Conservation (phyloP, 2,888 invertebrate genomes). For the Plebejus anna region DNA sequence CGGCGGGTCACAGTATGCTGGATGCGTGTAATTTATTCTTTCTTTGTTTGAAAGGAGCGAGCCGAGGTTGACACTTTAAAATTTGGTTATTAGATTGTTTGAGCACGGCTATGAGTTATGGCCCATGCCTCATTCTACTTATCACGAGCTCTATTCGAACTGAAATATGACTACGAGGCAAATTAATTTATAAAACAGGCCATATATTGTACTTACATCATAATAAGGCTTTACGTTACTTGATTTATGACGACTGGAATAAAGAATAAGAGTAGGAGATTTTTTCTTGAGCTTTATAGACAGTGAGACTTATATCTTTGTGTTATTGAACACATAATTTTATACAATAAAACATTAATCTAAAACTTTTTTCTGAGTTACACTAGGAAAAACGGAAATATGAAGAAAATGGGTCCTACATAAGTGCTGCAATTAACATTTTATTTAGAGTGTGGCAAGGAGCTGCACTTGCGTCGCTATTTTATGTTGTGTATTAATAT, state of each 20-base stretch:
- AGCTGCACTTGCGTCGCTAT: not conserved
- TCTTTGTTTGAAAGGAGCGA: slow-evolving; percentile 67
- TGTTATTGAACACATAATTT: too few relatives aligned
- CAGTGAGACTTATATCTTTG: not conserved
- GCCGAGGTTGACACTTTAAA: slow-evolving; percentile 64
- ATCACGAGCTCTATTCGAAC: slow-evolving; percentile 15
- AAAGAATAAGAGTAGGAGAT: not conserved
- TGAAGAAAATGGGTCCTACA: not conserved
- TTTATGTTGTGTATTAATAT: not conserved
- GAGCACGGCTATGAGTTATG: slow-evolving; percentile 28
- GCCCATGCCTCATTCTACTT: slow-evolving; percentile 21
- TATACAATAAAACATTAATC: too few relatives aligned
- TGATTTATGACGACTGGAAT: slow-evolving; percentile 1
- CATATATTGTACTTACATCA: not conserved
- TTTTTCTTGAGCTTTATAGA: not conserved
- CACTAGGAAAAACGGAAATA: not conserved
- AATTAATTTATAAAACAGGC: slow-evolving; percentile 26
- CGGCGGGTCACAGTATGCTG: slow-evolving; percentile 45
- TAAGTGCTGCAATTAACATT: not conserved
- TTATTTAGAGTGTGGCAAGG: not conserved
- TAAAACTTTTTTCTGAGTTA: too few relatives aligned
- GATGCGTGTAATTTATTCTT: slow-evolving; percentile 69
- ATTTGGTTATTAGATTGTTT: slow-evolving; percentile 26
- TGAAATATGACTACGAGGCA: not conserved
- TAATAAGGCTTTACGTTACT: not conserved